Evolutionary conservation across 2,797 vertebrate species (phyloP).

Genomic region (Tamandua tetradactyla): DNA sequence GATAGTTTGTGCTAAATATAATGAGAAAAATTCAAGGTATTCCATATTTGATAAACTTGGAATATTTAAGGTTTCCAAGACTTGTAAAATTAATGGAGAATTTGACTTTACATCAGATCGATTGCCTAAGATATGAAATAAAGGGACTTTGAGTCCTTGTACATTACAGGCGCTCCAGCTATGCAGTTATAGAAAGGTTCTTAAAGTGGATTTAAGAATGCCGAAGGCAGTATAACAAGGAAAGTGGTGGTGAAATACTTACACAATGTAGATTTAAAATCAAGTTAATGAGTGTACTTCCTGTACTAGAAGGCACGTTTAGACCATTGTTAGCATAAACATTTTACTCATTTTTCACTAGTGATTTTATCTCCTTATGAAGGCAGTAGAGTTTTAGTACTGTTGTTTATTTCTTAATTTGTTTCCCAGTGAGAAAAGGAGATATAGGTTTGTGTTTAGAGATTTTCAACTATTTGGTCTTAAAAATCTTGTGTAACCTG

Average conservation of each 20-base stretch:
- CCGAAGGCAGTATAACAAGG: neutral
- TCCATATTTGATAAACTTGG: conserved; percentile 24
- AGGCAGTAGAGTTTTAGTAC: neutral
- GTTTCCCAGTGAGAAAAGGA: conserved; percentile 21
- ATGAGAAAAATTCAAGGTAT: neutral
- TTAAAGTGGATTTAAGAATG: conserved; percentile 60
- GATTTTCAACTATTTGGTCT: conserved; percentile 35
- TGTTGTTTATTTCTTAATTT: conserved; percentile 51
- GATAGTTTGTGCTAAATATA: neutral
- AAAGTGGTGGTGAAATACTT: neutral
- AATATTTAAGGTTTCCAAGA: conserved; percentile 14
- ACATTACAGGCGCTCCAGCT: neutral
- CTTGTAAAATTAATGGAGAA: conserved; percentile 65
- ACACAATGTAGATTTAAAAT: conserved; percentile 32
- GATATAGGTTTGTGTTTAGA: neutral
- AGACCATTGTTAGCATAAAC: neutral
- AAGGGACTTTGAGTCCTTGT: neutral
- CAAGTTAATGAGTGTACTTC: conserved; percentile 28
- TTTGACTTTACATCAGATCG: conserved; percentile 41
- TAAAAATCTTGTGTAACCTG: neutral
- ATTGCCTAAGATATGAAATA: neutral
- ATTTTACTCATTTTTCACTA: conserved; percentile 4
- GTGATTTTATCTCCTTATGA: conserved; percentile 41
- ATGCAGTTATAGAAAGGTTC: conserved; percentile 24
- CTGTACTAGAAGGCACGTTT: neutral